A percentile compares a stretch with the other conserved stretches of the same genome.
Conservation (phyloP, 2,113 vertebrate genomes). For the Rattus norvegicus region DNA sequence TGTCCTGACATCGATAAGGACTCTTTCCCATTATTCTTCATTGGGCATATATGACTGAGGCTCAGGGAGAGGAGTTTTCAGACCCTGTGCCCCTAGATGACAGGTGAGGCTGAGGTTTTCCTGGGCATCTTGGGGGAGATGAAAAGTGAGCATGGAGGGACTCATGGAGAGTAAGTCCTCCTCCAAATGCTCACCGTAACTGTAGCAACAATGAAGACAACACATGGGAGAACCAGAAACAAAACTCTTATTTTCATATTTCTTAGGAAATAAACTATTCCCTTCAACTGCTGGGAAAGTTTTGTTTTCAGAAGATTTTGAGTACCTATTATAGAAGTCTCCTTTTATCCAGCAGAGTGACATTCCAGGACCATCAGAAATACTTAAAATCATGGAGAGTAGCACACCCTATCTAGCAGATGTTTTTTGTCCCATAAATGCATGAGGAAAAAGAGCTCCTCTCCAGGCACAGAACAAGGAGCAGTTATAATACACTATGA, state of each 20-base stretch:
- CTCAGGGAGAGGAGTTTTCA: neutral
- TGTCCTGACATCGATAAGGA: neutral
- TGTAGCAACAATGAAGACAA: neutral
- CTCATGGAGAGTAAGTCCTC: neutral
- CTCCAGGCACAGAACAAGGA: neutral
- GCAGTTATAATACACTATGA: neutral
- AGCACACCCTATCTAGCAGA: neutral
- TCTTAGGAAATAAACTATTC: neutral
- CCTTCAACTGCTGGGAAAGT: neutral
- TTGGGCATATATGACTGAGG: neutral
- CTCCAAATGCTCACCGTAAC: neutral
- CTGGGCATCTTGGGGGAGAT: neutral
- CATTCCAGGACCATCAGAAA: neutral
- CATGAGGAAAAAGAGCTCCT: neutral
- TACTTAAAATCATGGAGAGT: neutral
- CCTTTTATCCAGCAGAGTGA: neutral
- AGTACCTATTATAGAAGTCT: neutral
- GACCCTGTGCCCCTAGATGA: neutral
- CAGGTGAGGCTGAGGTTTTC: neutral
- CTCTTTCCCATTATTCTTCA: neutral
- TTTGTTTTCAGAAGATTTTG: neutral
- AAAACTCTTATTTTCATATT: neutral
- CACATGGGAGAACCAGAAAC: neutral
- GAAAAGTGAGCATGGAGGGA: neutral
- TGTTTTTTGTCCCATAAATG: neutral